phyloP scores from a whole-genome alignment of 2,797 vertebrate genomes.

The Pseudochaenichthys georgianus region DNA sequence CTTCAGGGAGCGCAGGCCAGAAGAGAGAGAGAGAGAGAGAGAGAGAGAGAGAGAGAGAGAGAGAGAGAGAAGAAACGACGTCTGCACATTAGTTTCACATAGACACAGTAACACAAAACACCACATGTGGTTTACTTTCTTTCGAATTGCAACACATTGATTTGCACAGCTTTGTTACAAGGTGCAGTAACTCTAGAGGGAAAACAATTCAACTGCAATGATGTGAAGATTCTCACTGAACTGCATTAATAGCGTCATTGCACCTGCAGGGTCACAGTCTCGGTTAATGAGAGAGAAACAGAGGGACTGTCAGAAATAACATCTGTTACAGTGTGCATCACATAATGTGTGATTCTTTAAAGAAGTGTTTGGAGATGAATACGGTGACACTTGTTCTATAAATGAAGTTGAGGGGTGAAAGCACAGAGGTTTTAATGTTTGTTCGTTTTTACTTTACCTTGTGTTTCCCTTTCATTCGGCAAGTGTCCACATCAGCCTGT shows the following conservation, averaged over 20 bases:
- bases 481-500: slow-evolving; percentile 97
- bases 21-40: slow-evolving; percentile 15
- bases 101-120: slow-evolving; percentile 31
- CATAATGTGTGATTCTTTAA: slow-evolving; percentile 24
- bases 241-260: slow-evolving; percentile 36
- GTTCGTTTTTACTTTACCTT: slow-evolving; percentile 86
- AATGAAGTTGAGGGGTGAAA: slow-evolving; percentile 13
- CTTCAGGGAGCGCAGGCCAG: slow-evolving; percentile 78
- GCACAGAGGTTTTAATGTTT: not conserved
- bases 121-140: slow-evolving; percentile 22
- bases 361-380: slow-evolving; percentile 25
- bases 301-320: slow-evolving; percentile 15
- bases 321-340: slow-evolving; percentile 39
- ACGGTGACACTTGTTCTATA: slow-evolving; percentile 48
- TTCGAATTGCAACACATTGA: slow-evolving; percentile 39
- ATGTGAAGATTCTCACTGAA: slow-evolving; percentile 43
- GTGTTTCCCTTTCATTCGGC: slow-evolving; percentile 99
- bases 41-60: slow-evolving; percentile 19
- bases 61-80: slow-evolving; percentile 39
- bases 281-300: slow-evolving; percentile 1
- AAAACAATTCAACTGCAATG: slow-evolving; percentile 24
- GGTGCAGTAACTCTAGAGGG: not conserved
- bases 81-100: slow-evolving; percentile 37
- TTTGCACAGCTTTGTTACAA: slow-evolving; percentile 9
- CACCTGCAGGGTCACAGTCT: slow-evolving; percentile 36